These are phyloP conservation scores for Heliconius aoede DNA, from an alignment of 2,888 invertebrate species.

Conservation along the genomic window DNA sequence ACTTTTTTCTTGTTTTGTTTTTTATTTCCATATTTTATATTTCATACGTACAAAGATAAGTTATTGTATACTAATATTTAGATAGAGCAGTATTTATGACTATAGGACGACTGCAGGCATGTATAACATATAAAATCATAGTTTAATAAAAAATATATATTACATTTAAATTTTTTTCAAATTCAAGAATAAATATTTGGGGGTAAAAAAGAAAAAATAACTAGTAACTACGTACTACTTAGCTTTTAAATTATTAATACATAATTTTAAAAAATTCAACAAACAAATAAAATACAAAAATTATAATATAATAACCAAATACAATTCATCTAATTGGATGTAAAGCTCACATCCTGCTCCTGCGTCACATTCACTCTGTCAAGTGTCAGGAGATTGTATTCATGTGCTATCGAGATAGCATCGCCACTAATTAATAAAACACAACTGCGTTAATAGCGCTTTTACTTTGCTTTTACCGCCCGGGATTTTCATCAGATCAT, in stretches of 20 bases:
- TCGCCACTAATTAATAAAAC: conserved; percentile 33
- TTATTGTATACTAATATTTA: not conserved
- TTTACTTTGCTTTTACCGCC: conserved; percentile 15
- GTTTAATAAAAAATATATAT: too few species aligned
- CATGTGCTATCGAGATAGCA: conserved; percentile 30
- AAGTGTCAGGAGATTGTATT: conserved; percentile 33
- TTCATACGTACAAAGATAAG: too few species aligned
- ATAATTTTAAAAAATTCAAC: not conserved
- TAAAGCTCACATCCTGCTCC: conserved; percentile 18
- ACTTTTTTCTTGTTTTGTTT: not conserved
- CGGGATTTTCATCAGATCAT: not conserved
- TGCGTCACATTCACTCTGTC: conserved; percentile 25
- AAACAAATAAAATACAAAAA: not conserved
- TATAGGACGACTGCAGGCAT: not conserved
- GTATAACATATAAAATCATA: not conserved
- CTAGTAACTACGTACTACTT: too few species aligned
- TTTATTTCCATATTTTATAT: not conserved
- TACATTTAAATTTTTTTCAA: too few species aligned
- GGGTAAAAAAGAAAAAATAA: too few species aligned
- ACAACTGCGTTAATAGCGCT: conserved; percentile 20
- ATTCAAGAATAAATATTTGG: too few species aligned
- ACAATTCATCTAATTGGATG: conserved; percentile 2
- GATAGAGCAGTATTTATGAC: not conserved
- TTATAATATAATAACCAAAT: not conserved
- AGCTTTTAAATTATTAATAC: not conserved